Conservation (phyloP, 2,797 vertebrate genomes). For the Mallotus villosus region DNA sequence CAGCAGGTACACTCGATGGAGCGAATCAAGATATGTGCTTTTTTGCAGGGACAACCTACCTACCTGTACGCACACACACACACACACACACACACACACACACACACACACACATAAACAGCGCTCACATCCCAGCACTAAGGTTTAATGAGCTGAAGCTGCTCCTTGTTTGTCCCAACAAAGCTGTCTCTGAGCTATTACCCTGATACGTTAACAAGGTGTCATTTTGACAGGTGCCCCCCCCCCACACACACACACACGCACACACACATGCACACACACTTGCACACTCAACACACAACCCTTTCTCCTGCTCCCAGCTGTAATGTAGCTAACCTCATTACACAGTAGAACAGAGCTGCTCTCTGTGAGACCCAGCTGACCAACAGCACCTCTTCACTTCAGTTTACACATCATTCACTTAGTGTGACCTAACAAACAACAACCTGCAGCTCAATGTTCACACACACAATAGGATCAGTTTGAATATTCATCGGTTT, state of each 20-base stretch:
- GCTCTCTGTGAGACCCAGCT: background rate
- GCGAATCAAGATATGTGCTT: background rate
- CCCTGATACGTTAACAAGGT: background rate
- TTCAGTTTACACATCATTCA: background rate
- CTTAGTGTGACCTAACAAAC: conserved; percentile 3
- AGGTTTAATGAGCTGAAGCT: conserved; percentile 1
- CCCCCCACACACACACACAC: background rate
- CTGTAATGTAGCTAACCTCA: background rate
- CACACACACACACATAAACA: background rate
- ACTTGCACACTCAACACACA: background rate
- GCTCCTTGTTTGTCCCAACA: background rate
- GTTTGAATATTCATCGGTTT: background rate
- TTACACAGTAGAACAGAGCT: background rate
- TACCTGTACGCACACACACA: background rate
- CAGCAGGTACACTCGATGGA: too few relatives aligned
- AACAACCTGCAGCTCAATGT: conserved; percentile 1
- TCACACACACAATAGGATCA: too few relatives aligned
- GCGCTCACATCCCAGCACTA: background rate
- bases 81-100: background rate
- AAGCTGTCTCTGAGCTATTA: background rate
- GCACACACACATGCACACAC: background rate
- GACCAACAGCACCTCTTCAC: background rate
- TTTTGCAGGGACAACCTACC: background rate
- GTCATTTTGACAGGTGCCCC: conserved; percentile 7
- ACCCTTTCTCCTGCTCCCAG: background rate